Evolutionary conservation across 2,797 vertebrate species (phyloP).

Genomic region (Anisognathus igniventris): DNA sequence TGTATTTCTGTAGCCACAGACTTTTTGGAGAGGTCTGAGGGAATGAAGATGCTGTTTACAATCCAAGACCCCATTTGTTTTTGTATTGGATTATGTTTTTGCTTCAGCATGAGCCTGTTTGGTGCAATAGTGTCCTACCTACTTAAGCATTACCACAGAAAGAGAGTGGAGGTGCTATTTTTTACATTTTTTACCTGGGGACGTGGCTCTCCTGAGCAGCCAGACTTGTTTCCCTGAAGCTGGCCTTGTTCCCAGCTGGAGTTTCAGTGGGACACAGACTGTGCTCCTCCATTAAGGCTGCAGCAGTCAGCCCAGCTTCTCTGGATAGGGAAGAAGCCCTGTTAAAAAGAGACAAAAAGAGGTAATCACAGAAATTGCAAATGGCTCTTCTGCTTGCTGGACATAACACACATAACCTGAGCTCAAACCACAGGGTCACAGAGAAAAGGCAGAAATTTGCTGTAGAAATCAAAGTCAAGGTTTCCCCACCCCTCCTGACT

Average conservation of each 20-base stretch:
- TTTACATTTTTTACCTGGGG: conserved; percentile 38
- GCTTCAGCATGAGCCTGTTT: background rate
- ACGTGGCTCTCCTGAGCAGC: background rate
- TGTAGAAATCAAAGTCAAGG: background rate
- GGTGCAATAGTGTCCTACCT: background rate
- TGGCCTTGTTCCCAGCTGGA: background rate
- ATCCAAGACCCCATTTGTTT: background rate
- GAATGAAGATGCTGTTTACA: background rate
- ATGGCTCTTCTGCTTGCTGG: background rate
- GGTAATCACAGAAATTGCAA: background rate
- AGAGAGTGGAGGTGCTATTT: background rate
- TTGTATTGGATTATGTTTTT: background rate
- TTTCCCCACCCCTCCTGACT: background rate
- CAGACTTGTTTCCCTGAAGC: background rate
- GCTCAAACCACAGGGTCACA: background rate
- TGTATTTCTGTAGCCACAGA: background rate
- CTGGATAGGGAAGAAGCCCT: background rate
- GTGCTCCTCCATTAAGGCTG: background rate
- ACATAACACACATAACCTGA: background rate
- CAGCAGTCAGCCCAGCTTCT: background rate
- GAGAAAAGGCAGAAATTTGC: background rate
- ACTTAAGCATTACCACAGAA: background rate
- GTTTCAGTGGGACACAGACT: background rate
- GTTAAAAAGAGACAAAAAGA: background rate
- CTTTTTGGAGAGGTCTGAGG: background rate